These are phyloP conservation scores for Myrmecobius fasciatus DNA, from an alignment of 2,113 vertebrate species.

Conservation along the genomic window DNA sequence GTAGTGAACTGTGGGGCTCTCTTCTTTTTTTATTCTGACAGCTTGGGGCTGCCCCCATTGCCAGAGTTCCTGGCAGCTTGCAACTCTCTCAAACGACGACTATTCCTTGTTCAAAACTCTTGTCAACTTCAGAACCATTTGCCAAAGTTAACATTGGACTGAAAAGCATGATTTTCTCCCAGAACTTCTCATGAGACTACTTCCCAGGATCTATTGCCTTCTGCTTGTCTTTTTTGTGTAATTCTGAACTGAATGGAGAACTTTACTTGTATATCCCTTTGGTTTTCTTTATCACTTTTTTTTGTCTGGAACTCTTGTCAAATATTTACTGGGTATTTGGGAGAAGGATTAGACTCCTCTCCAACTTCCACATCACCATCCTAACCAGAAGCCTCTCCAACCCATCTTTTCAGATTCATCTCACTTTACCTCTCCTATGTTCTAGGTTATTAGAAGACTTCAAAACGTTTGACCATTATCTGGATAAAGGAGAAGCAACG, in stretches of 20 bases:
- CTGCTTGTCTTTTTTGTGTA: neutral
- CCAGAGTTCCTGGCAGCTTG: neutral
- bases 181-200: neutral
- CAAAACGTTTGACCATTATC: neutral
- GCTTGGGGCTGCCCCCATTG: neutral
- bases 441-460: constrained; percentile 27
- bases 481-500: neutral
- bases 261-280: neutral
- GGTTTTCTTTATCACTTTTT: neutral
- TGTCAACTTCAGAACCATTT: neutral
- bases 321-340: neutral
- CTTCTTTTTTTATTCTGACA: neutral
- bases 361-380: neutral
- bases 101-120: neutral
- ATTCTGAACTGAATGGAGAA: neutral
- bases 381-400: neutral
- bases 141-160: neutral
- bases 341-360: neutral
- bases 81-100: neutral
- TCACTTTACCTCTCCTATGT: neutral
- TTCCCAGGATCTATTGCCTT: neutral
- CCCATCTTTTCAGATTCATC: neutral
- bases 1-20: neutral
- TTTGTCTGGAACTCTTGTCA: neutral
- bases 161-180: neutral